phyloP scores from a whole-genome alignment of 1,140 invertebrate genomes.

The Coenobita brevimanus region DNA sequence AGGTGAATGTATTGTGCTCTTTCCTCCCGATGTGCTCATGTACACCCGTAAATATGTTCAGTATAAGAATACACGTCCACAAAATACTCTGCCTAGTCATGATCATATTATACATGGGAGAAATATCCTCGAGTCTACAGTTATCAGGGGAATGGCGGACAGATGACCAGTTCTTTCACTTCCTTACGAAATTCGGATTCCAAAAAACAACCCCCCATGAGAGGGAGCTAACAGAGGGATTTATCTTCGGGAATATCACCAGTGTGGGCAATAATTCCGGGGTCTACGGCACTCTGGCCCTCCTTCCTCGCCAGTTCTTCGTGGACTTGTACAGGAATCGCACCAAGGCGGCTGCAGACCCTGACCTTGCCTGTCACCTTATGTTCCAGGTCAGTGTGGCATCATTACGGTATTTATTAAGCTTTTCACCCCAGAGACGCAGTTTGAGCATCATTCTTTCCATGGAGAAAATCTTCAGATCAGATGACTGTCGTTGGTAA shows the following conservation, averaged over 20 bases:
- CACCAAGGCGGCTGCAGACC: slow-evolving; percentile 25
- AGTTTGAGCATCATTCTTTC: no score
- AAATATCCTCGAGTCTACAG: no score
- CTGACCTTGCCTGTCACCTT: slow-evolving; percentile 38
- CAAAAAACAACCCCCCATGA: slow-evolving; percentile 93
- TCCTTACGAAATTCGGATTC: slow-evolving; percentile 95
- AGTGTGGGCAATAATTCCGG: neutral
- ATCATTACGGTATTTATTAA: no score
- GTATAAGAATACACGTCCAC: no score
- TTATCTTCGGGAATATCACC: slow-evolving; percentile 92
- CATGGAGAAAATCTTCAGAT: no score
- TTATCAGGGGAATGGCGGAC: slow-evolving; percentile 32
- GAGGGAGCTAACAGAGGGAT: slow-evolving; percentile 88
- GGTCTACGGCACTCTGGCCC: slow-evolving; percentile 10
- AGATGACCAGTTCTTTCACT: slow-evolving; percentile 86
- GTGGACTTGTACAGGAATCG: slow-evolving; percentile 48
- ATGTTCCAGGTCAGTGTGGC: slow-evolving; percentile 43
- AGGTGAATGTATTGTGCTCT: no score
- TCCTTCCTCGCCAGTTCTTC: slow-evolving; percentile 45
- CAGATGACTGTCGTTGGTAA: no score
- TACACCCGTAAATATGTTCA: no score
- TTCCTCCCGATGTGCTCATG: no score
- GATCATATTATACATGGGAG: no score
- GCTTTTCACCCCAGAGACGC: no score
- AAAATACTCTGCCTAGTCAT: no score